Percentiles rank a stretch among this genome's conserved stretches.
These are phyloP conservation scores for Agrochola circellaris DNA, from an alignment of 2,888 invertebrate genomes.

Conservation along the genomic window DNA sequence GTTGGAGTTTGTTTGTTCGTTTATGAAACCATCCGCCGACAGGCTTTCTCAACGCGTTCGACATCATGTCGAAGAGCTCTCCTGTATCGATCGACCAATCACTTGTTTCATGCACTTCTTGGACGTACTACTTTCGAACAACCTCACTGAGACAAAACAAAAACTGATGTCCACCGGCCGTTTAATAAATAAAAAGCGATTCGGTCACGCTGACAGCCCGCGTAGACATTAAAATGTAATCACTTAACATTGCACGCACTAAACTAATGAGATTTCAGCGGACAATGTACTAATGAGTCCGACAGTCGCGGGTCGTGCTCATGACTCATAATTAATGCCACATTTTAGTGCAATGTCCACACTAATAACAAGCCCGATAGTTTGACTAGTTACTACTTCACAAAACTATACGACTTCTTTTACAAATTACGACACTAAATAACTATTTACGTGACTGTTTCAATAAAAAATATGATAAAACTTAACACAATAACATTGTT, in stretches of 20 bases:
- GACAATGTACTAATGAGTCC: constrained; percentile 86
- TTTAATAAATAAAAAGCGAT: constrained; percentile 81
- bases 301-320: constrained; percentile 81
- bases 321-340: constrained; percentile 86
- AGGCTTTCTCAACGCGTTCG: constrained; percentile 82
- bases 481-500: constrained; percentile 74
- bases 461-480: constrained; percentile 68
- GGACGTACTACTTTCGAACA: constrained; percentile 80
- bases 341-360: constrained; percentile 81
- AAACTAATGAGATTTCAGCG: constrained; percentile 89
- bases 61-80: constrained; percentile 83
- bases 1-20: constrained; percentile 83
- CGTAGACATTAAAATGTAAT: constrained; percentile 86
- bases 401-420: constrained; percentile 69
- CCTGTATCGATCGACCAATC: constrained; percentile 61
- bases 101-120: constrained; percentile 70
- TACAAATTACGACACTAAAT: constrained; percentile 67
- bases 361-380: constrained; percentile 72
- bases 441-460: constrained; percentile 71
- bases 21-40: constrained; percentile 86
- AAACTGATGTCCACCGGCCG: constrained; percentile 74
- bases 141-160: constrained; percentile 75
- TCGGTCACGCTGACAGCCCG: constrained; percentile 78
- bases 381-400: constrained; percentile 65
- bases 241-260: constrained; percentile 88